Evolutionary conservation across 2,888 invertebrate genomes (phyloP), one percentile per base, ranked within the genome.

Genomic region (Trichogramma evanescens): DNA sequence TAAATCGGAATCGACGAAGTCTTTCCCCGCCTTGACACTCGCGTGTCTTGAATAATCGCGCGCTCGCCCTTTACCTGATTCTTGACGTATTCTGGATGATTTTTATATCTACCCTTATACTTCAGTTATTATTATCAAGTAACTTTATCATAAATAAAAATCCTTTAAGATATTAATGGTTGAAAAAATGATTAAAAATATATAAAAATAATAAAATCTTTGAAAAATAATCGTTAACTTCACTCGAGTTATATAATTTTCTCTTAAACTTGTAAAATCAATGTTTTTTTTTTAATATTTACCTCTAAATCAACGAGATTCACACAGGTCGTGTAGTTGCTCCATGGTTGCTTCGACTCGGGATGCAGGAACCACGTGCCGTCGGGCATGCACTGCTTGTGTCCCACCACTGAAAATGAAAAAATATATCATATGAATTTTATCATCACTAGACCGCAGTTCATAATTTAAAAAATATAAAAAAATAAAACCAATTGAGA

Each of bases 261-360:
- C n/a, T 45, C 45, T 1, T 45, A 45, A 26, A 13, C 9, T n/a
- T 46, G 38, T 26, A 43, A 38, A 41, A 48, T 49, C 10, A n/a
- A 50, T 26, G 26, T 26, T 43, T 46, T 43, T 4, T 51, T 13
- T 51, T 50, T 38, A 43, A 45, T 66, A 77, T 83, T 84, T 76
- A 89, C 89, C 71, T 81, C 81, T 53, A 87, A 80, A 70, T 88
- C 88, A 46, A 84, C 86, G 49, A 84, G 70, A 74, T 90, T 87
- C 63, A 94, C 82, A 79, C 95, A 95, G 50, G 89, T 89, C 56
- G 93, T 93, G 80, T 95, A 95, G 80, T 95, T 94, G 68, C 93
- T 91, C 93, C 94, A 95, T 39, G 87, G 83, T 69, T 82, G 83
- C 72, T 89, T 87, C 54, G 86, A 88, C 62, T 81, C 82, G 7